Base-by-base conservation (phyloP, 1,140 invertebrate genomes). In the Cyrtorhinus lividipennis region DNA sequence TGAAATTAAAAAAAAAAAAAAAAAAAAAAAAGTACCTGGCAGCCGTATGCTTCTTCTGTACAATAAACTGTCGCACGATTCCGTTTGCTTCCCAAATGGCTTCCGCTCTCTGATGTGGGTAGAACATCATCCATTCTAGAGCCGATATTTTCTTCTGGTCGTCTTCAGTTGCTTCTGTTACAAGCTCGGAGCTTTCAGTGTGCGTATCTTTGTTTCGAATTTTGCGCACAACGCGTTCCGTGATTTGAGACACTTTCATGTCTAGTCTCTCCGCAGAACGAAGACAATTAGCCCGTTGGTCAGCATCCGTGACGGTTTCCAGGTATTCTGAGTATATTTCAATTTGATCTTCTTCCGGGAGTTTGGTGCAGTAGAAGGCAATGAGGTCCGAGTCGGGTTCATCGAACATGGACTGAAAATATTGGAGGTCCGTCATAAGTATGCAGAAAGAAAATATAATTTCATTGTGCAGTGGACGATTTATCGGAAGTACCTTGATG, bases 51-150 rank as follows among this genome's bases (percentile, higher is more conserved):
- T 84, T 86, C 1, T 77, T 76, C 53, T 79, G 72, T 1, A 77
- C 80, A 57, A 94, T 72, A 72, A 95, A 95, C 48, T 79, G 81
- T 63, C 91, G 81, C 68, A 95, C 87, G 65, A 95, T 80, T n/a
- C 88, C 84, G 79, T 95, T 95, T 1, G 86, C 85, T 71, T 95
- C 85, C 76, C 83, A 84, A 2, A 96, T 69, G 12, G 87, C 82
- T 73, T 95, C 91, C 45, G 81, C 75, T 46, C 87, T 73, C 72
- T 95, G 91, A 48, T 80, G 78, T 2, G 81, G 77, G 72, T 91
- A 85, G 70, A 92, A 87, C 10, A 85, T 79, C 1, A 96, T 71
- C 90, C 92, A 95, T 70, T 95, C 91, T 1, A 97, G 76, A 1
- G 89, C 85, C 58, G 85, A 83, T 58, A 94, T 91, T 74, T 90